phyloP scores from a whole-genome alignment of 2,113 vertebrate species.

The Rafetus swinhoei region DNA sequence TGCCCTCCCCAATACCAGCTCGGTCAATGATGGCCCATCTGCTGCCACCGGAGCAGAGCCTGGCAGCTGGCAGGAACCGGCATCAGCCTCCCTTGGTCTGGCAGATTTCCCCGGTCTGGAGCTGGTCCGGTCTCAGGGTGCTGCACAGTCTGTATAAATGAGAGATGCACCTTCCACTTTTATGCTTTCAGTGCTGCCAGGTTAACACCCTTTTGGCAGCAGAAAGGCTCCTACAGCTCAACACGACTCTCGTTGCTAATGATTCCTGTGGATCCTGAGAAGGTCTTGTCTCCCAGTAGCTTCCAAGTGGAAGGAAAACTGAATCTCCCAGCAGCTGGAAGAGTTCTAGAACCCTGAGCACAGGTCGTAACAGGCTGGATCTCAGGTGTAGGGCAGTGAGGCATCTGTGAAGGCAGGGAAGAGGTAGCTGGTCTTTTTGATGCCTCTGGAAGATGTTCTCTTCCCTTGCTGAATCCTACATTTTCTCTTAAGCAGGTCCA shows the following conservation, averaged over 20 bases:
- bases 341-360: background rate
- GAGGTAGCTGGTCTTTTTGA: background rate
- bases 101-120: too few species aligned
- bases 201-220: conserved; percentile 69
- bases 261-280: conserved; percentile 62
- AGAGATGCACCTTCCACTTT: conserved; percentile 28
- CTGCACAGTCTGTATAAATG: background rate
- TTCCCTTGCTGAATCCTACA: background rate
- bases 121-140: too few species aligned
- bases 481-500: conserved; percentile 40
- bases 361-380: background rate
- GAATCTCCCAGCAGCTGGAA: conserved; percentile 26
- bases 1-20: too few species aligned
- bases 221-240: conserved; percentile 44
- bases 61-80: too few species aligned
- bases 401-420: background rate
- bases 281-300: conserved; percentile 66
- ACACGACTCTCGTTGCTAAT: conserved; percentile 52
- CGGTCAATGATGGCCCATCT: too few species aligned
- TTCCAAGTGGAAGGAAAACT: conserved; percentile 45
- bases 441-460: background rate
- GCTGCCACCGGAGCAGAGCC: too few species aligned
- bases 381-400: background rate
- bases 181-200: conserved; percentile 42
- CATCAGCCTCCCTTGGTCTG: too few species aligned